phyloP scores from a whole-genome alignment of 2,888 invertebrate genomes.

The Drosophila prostipennis region DNA sequence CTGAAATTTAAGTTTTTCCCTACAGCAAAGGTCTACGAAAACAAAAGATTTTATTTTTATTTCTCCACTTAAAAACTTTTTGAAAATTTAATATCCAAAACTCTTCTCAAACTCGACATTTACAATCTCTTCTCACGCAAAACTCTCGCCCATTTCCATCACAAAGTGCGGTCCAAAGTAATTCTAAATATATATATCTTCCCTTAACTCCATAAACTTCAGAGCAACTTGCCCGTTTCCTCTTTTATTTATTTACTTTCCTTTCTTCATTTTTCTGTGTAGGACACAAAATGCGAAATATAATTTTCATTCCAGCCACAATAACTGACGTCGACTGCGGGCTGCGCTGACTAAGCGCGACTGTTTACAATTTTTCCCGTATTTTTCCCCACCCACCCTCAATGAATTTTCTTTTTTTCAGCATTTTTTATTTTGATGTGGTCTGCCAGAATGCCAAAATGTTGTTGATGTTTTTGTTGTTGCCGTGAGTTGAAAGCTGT shows the following conservation, averaged over 20 bases:
- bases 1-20: no score
- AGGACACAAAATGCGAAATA: constrained; percentile 43
- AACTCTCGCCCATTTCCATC: constrained; percentile 1
- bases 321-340: constrained; percentile 33
- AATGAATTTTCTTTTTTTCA: constrained; percentile 2
- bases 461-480: constrained; percentile 24
- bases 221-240: constrained; percentile 33
- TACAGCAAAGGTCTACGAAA: no score
- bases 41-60: background rate
- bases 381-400: constrained; percentile 12
- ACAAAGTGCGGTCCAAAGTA: constrained; percentile 24
- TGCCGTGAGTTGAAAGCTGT: constrained; percentile 61
- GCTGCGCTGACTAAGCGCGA: constrained; percentile 46
- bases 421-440: constrained; percentile 68
- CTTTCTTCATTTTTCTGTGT: constrained; percentile 27
- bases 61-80: background rate
- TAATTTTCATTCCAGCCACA: constrained; percentile 49
- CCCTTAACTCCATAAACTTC: constrained; percentile 39
- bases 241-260: constrained; percentile 42
- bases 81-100: constrained; percentile 1
- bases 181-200: constrained; percentile 34
- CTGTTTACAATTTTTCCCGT: constrained; percentile 53
- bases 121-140: background rate
- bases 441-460: constrained; percentile 35
- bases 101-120: constrained; percentile 9